phyloP scores from a whole-genome alignment of 2,797 vertebrate genomes.

The Nasua narica region DNA sequence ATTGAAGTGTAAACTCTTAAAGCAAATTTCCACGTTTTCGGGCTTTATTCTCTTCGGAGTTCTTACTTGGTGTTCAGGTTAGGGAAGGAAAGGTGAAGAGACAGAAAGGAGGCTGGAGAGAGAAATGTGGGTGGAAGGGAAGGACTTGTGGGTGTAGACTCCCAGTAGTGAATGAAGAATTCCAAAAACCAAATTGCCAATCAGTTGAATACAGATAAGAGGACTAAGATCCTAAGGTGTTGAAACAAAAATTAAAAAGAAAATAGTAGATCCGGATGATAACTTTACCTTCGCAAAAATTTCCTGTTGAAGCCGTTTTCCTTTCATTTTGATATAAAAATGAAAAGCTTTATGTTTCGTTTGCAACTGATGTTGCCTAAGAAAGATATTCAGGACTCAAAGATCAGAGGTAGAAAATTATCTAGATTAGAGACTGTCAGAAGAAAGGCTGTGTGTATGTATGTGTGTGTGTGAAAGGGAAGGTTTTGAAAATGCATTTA shows the following conservation, averaged over 20 bases:
- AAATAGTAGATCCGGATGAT: background rate
- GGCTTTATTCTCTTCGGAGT: background rate
- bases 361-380: background rate
- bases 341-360: background rate
- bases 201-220: background rate
- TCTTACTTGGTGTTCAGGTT: background rate
- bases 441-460: background rate
- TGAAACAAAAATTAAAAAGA: background rate
- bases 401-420: slow-evolving; percentile 3
- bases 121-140: background rate
- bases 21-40: background rate
- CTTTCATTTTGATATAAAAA: background rate
- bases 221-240: background rate
- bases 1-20: background rate
- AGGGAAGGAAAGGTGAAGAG: background rate
- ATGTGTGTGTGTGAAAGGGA: background rate
- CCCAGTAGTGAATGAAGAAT: background rate
- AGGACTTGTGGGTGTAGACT: background rate
- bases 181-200: background rate
- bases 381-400: background rate
- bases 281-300: background rate
- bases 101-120: background rate
- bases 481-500: background rate
- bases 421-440: background rate
- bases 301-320: background rate